A percentile compares a stretch with the other conserved stretches of the same genome.
phyloP scores from a whole-genome alignment of 2,113 vertebrate genomes.

The Balaeniceps rex region DNA sequence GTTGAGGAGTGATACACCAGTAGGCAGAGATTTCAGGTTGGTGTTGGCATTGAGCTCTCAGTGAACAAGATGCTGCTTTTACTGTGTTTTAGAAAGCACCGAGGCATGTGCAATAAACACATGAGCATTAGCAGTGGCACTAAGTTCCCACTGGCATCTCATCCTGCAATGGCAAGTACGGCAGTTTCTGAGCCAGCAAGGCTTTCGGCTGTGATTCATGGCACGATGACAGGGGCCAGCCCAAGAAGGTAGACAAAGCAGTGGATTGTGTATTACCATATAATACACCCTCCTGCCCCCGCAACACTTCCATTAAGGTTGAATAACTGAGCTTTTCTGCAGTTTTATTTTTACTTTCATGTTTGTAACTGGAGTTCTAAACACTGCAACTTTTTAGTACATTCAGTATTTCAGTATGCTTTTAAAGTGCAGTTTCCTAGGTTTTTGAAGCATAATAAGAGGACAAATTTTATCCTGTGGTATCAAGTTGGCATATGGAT shows the following conservation, averaged over 20 bases:
- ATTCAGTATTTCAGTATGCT: neutral
- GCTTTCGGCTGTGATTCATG: neutral
- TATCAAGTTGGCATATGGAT: neutral
- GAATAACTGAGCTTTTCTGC: neutral
- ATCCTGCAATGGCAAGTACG: neutral
- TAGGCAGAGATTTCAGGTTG: neutral
- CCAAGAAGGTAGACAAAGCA: neutral
- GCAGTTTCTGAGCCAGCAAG: neutral
- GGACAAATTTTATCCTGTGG: neutral
- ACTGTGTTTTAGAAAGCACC: neutral
- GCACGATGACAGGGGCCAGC: neutral
- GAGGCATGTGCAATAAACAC: neutral
- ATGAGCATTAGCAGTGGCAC: neutral
- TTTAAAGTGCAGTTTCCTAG: neutral
- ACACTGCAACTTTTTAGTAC: neutral
- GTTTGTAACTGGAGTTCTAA: neutral
- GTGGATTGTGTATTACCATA: neutral
- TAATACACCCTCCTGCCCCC: neutral
- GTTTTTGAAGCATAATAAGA: neutral
- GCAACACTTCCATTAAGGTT: neutral
- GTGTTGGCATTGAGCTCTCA: neutral
- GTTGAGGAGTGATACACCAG: too few relatives aligned
- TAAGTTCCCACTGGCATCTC: neutral
- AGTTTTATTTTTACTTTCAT: neutral
- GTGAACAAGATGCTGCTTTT: neutral